Conservation (phyloP, 2,113 vertebrate genomes). For the Lynx canadensis region DNA sequence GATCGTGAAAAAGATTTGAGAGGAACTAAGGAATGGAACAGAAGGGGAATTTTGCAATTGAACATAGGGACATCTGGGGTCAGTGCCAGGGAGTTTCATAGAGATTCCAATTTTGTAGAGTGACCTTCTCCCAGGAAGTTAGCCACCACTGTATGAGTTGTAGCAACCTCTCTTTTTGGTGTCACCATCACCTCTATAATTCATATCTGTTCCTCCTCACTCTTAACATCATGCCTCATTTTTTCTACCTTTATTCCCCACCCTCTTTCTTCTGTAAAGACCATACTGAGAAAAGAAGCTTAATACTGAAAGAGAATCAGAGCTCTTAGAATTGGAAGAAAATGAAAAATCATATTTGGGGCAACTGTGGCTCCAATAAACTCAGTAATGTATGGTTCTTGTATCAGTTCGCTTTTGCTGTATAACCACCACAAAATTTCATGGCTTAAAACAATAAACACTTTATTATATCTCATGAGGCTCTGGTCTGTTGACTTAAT, state of each 20-base stretch:
- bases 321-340: slow-evolving; percentile 39
- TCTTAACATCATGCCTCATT: not conserved
- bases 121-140: not conserved
- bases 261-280: not conserved
- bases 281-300: not conserved
- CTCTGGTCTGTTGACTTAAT: not conserved
- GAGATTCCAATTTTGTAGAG: slow-evolving; percentile 24
- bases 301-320: not conserved
- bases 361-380: not conserved
- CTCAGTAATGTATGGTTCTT: not conserved
- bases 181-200: not conserved
- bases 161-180: not conserved
- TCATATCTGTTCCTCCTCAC: not conserved
- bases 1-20: not conserved
- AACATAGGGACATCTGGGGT: not conserved
- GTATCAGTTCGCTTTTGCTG: not conserved
- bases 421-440: not conserved
- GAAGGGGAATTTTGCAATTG: slow-evolving; percentile 55
- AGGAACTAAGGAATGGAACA: not conserved
- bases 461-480: not conserved
- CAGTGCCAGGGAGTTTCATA: slow-evolving; percentile 47
- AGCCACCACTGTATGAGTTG: not conserved
- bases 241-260: slow-evolving; percentile 20
- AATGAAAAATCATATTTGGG: slow-evolving; percentile 2
- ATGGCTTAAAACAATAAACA: not conserved